Percentiles rank a stretch among this genome's conserved stretches.
These are phyloP conservation scores for Seira ritae DNA, from an alignment of 2,888 invertebrate genomes.

Conservation along the genomic window DNA sequence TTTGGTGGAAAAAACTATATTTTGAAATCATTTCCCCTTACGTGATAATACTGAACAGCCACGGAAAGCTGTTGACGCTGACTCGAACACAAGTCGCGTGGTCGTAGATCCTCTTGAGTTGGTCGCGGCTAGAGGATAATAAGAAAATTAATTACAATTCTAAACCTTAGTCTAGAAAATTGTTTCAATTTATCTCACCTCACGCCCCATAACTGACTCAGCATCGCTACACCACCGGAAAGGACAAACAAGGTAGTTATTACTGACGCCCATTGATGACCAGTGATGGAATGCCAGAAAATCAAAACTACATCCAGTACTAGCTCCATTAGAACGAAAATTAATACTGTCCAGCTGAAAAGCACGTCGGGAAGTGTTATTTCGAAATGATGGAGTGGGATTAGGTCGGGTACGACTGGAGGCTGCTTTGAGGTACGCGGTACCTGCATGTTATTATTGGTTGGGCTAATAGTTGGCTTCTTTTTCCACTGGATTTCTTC, in stretches of 20 bases:
- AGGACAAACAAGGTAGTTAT: constrained; percentile 58
- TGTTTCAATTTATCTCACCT: background rate
- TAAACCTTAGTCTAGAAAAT: too few species aligned
- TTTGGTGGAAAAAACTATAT: too few species aligned
- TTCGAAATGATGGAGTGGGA: background rate
- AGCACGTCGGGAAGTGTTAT: constrained; percentile 6
- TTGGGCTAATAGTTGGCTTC: background rate
- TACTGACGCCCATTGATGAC: constrained; percentile 61
- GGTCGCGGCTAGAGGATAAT: constrained; percentile 56
- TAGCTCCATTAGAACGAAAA: constrained; percentile 41
- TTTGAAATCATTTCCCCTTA: too few species aligned
- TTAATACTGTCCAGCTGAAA: background rate
- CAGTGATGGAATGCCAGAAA: constrained; percentile 53
- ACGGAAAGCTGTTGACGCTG: constrained; percentile 64
- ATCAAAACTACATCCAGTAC: constrained; percentile 52
- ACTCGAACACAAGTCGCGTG: constrained; percentile 61
- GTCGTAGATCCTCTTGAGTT: constrained; percentile 60
- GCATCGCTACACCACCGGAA: constrained; percentile 54
- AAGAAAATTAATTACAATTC: too few species aligned
- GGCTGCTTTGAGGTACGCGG: background rate
- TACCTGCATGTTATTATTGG: too few species aligned
- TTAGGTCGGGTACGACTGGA: background rate
- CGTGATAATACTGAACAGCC: constrained; percentile 64
- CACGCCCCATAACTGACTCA: constrained; percentile 62
- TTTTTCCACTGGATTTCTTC: background rate